Evolutionary conservation across 2,888 invertebrate genomes (phyloP).

Genomic region (Mayetiola destructor): DNA sequence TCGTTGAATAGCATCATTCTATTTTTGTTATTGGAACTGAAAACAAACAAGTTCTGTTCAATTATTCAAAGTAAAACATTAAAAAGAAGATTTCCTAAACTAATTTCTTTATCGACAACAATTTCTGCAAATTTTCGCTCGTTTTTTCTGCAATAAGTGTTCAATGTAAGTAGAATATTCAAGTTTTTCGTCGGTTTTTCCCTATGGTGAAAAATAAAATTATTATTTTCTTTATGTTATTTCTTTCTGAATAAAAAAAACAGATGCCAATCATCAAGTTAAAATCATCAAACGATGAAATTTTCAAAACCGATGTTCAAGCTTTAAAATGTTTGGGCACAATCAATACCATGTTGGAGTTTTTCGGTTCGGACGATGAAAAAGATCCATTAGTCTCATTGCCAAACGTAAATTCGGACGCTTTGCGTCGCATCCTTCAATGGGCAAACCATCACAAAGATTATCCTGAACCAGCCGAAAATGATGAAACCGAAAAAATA

Average conservation of each 20-base stretch:
- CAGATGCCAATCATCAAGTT: constrained; percentile 84
- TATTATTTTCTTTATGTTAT: background rate
- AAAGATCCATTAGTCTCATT: constrained; percentile 91
- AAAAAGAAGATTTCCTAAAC: too few species aligned
- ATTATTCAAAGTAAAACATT: too few species aligned
- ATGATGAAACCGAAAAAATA: constrained; percentile 95
- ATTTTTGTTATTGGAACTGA: too few species aligned
- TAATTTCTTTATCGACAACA: too few species aligned
- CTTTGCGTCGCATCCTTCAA: constrained; percentile 83
- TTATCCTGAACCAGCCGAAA: constrained; percentile 89
- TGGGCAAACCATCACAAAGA: constrained; percentile 92
- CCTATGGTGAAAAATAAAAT: too few species aligned
- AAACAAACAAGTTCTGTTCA: too few species aligned
- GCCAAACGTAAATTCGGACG: constrained; percentile 94
- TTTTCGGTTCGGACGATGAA: constrained; percentile 79
- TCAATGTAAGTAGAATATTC: too few species aligned
- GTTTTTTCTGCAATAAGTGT: too few species aligned
- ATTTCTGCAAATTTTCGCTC: too few species aligned
- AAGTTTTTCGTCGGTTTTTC: too few species aligned
- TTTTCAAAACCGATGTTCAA: constrained; percentile 91
- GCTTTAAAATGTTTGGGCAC: constrained; percentile 96
- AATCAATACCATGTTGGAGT: constrained; percentile 96
- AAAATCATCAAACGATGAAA: constrained; percentile 88
- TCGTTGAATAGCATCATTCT: too few species aligned
- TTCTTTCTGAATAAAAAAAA: background rate